phyloP scores from a whole-genome alignment of 2,113 vertebrate species.

The Picathartes gymnocephalus region DNA sequence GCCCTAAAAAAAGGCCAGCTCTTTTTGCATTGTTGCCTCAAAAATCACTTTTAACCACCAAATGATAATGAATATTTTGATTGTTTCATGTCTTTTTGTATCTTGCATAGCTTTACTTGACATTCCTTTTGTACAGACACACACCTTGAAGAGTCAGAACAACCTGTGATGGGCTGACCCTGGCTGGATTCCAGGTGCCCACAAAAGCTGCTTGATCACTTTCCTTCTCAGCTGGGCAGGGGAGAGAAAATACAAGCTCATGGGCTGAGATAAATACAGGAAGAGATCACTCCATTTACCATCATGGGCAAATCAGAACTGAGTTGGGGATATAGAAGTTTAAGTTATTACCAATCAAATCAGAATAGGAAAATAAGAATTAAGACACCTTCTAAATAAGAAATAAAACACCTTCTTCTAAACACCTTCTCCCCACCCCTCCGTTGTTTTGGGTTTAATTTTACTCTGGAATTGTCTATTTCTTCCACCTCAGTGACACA shows the following conservation, averaged over 20 bases:
- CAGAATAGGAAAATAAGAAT: background rate
- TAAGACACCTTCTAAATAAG: no score
- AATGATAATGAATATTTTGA: background rate
- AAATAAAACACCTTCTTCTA: no score
- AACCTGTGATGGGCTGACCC: background rate
- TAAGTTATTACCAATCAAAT: background rate
- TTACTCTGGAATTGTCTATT: background rate
- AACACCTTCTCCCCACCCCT: fast-evolving
- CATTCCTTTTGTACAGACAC: background rate
- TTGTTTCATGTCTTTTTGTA: background rate
- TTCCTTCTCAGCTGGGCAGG: background rate
- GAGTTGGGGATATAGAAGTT: no score
- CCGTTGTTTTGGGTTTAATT: background rate
- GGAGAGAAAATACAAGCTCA: background rate
- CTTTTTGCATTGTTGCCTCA: background rate
- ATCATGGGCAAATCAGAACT: background rate
- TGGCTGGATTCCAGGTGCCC: background rate
- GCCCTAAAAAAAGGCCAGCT: background rate
- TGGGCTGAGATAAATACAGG: background rate
- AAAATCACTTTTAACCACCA: background rate
- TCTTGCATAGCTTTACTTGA: background rate
- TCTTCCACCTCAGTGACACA: background rate
- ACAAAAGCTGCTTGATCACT: background rate
- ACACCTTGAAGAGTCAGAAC: background rate
- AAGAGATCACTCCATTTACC: background rate